A percentile compares a stretch with the other conserved stretches of the same genome.
phyloP scores from a whole-genome alignment of 2,113 vertebrate species.

The Calidris pugnax region DNA sequence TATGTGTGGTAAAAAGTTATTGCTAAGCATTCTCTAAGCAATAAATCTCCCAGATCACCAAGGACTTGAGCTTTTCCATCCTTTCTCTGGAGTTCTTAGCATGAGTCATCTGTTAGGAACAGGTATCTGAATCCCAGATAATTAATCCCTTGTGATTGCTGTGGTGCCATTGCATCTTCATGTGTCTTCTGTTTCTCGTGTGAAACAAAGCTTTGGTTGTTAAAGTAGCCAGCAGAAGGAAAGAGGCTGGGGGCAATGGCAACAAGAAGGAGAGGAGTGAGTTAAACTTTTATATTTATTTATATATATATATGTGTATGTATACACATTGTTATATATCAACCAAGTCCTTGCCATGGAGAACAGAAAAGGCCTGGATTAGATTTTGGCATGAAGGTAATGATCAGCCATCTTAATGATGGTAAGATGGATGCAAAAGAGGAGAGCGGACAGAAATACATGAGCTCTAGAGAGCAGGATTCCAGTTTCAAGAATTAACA shows the following conservation, averaged over 20 bases:
- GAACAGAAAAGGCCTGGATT: not conserved
- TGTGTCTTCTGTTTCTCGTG: not conserved
- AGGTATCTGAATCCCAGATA: not conserved
- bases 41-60: not conserved
- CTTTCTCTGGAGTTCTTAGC: not conserved
- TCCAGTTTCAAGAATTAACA: not conserved
- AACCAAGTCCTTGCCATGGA: not conserved
- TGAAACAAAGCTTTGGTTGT: not conserved
- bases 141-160: not conserved
- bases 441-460: not conserved
- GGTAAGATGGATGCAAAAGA: not conserved
- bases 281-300: not conserved
- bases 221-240: not conserved
- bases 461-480: not conserved
- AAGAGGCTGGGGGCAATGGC: not conserved
- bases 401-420: not conserved
- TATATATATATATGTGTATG: not conserved
- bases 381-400: not conserved
- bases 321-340: not conserved
- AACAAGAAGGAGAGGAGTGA: not conserved
- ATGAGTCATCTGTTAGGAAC: not conserved
- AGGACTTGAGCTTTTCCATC: not conserved
- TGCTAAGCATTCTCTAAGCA: not conserved
- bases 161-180: not conserved
- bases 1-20: not conserved